These are phyloP conservation scores for Platorchestia sp. DNA, from an alignment of 1,140 invertebrate genomes.

Conservation along the genomic window DNA sequence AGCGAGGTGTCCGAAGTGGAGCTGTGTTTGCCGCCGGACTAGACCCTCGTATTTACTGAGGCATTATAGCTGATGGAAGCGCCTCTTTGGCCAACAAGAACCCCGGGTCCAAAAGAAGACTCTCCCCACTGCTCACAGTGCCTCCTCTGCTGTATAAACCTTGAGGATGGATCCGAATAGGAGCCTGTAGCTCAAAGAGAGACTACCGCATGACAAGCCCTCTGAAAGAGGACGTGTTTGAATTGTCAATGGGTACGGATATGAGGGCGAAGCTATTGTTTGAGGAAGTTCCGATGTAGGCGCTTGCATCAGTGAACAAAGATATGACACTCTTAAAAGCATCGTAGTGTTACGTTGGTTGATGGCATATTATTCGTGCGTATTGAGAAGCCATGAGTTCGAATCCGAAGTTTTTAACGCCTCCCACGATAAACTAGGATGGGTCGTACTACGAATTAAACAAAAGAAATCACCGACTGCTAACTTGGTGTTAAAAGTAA, in stretches of 20 bases:
- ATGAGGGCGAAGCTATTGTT: not conserved
- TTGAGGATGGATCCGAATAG: not conserved
- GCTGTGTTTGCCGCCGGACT: not conserved
- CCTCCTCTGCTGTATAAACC: not conserved
- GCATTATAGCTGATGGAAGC: slow-evolving; percentile 49
- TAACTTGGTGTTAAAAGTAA: too few species aligned
- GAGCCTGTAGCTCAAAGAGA: not conserved
- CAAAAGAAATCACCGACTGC: too few species aligned
- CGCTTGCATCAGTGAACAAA: not conserved
- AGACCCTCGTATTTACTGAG: slow-evolving; percentile 18
- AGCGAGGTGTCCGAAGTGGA: not conserved
- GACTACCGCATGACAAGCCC: not conserved
- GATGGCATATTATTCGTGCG: not conserved
- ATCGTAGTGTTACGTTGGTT: not conserved
- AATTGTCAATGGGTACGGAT: not conserved
- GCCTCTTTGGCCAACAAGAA: slow-evolving; percentile 27
- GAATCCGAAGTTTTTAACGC: not conserved
- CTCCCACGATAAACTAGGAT: not conserved
- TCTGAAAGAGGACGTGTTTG: not conserved
- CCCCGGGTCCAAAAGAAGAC: not conserved
- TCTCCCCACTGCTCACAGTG: not conserved
- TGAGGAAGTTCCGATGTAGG: not conserved
- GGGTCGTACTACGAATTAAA: not conserved
- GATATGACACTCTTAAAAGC: not conserved
- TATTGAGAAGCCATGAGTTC: not conserved